A percentile compares a stretch with the other conserved stretches of the same genome.
These are phyloP conservation scores for Ciconia stormi DNA, from an alignment of 2,113 vertebrate species.

Conservation along the genomic window DNA sequence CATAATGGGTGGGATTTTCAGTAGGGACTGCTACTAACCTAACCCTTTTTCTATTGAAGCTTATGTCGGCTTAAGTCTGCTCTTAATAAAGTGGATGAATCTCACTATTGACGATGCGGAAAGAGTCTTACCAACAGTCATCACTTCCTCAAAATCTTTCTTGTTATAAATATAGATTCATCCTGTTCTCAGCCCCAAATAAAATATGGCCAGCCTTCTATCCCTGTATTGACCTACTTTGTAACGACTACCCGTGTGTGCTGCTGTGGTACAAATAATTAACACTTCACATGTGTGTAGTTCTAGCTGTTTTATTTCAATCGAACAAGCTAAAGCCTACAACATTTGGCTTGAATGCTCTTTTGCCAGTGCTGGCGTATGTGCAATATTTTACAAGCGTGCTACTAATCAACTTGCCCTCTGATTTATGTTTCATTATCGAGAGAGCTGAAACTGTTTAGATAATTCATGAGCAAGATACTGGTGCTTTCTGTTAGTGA, in stretches of 20 bases:
- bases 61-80: neutral
- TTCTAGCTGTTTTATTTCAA: neutral
- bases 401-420: neutral
- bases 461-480: neutral
- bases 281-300: neutral
- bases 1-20: neutral
- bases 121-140: neutral
- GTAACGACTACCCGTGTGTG: neutral
- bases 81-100: neutral
- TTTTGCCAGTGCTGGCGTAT: neutral
- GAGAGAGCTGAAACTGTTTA: neutral
- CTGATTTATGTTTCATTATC: neutral
- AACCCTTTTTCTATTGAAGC: neutral
- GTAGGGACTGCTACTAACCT: neutral
- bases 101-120: neutral
- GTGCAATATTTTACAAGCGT: neutral
- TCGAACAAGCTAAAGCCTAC: neutral
- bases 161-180: neutral
- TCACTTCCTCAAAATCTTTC: neutral
- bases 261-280: neutral
- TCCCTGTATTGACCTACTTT: neutral
- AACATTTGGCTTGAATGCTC: neutral
- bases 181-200: neutral
- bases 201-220: neutral
- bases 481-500: constrained; percentile 36